These are phyloP conservation scores for Polyploca ridens DNA, from an alignment of 2,888 invertebrate species.

Conservation along the genomic window DNA sequence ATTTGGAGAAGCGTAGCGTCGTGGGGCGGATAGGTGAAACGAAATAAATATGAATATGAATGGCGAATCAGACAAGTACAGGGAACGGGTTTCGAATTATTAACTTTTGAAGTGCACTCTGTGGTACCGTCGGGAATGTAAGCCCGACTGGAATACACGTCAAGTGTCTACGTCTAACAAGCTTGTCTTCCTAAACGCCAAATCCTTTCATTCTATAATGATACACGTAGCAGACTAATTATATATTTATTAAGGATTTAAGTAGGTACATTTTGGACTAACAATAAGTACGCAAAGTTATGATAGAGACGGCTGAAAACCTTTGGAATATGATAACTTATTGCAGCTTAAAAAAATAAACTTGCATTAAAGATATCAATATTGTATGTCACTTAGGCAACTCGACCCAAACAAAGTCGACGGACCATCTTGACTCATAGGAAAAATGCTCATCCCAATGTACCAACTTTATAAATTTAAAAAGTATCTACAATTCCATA, in stretches of 20 bases:
- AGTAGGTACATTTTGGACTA: neutral
- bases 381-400: too few species aligned
- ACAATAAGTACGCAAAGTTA: too few species aligned
- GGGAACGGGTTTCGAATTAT: slow-evolving; percentile 78
- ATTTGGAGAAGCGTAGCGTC: slow-evolving; percentile 54
- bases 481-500: neutral
- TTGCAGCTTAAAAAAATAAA: too few species aligned
- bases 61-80: slow-evolving; percentile 76
- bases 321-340: too few species aligned
- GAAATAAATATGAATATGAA: slow-evolving; percentile 85
- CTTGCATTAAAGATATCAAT: too few species aligned
- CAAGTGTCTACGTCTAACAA: slow-evolving; percentile 59
- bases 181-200: slow-evolving; percentile 61
- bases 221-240: neutral
- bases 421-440: too few species aligned
- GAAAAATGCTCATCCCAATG: too few species aligned
- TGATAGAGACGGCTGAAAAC: too few species aligned
- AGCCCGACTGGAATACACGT: slow-evolving; percentile 39
- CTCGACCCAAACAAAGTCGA: too few species aligned
- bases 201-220: slow-evolving; percentile 26
- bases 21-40: slow-evolving; percentile 77
- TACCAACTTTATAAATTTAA: too few species aligned
- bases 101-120: slow-evolving; percentile 78
- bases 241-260: too few species aligned
- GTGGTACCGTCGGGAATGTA: slow-evolving; percentile 61